These are phyloP conservation scores for Chaitophorus viminalis DNA, from an alignment of 2,888 invertebrate genomes.

Conservation along the genomic window DNA sequence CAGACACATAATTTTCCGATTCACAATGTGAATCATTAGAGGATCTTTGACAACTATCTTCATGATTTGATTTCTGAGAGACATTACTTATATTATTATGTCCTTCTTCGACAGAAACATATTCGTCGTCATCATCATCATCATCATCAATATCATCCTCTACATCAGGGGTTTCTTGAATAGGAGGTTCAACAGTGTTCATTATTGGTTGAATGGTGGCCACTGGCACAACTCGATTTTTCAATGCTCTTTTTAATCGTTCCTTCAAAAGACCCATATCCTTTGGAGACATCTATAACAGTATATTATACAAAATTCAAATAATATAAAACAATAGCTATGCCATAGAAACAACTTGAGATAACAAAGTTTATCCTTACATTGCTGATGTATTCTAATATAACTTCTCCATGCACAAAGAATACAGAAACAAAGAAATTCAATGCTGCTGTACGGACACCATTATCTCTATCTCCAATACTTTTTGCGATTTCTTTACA, in stretches of 20 bases:
- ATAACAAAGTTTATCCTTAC: conserved; percentile 68
- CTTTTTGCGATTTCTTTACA: conserved; percentile 92
- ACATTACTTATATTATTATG: conserved; percentile 11
- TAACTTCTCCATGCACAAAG: conserved; percentile 87
- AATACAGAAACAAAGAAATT: conserved; percentile 93
- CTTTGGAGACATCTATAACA: conserved; percentile 84
- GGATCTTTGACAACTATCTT: not conserved
- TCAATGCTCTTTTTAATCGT: conserved; percentile 90
- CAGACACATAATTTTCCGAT: not conserved
- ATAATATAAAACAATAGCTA: not conserved
- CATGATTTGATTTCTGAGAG: not conserved
- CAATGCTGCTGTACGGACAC: conserved; percentile 93
- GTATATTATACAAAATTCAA: not conserved
- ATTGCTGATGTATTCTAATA: conserved; percentile 91
- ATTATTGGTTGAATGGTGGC: conserved; percentile 69
- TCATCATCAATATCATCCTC: conserved; percentile 66
- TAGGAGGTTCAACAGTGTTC: conserved; percentile 68
- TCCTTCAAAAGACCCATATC: conserved; percentile 94
- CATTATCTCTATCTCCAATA: conserved; percentile 95
- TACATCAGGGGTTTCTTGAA: conserved; percentile 66
- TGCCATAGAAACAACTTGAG: not conserved
- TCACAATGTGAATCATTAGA: not conserved
- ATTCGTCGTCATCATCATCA: conserved; percentile 65
- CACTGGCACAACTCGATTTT: conserved; percentile 67
- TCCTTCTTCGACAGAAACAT: conserved; percentile 26